A percentile compares a stretch with the other conserved stretches of the same genome.
Evolutionary conservation across 2,797 vertebrate genomes (phyloP).

Genomic region (Pteropus rufus): DNA sequence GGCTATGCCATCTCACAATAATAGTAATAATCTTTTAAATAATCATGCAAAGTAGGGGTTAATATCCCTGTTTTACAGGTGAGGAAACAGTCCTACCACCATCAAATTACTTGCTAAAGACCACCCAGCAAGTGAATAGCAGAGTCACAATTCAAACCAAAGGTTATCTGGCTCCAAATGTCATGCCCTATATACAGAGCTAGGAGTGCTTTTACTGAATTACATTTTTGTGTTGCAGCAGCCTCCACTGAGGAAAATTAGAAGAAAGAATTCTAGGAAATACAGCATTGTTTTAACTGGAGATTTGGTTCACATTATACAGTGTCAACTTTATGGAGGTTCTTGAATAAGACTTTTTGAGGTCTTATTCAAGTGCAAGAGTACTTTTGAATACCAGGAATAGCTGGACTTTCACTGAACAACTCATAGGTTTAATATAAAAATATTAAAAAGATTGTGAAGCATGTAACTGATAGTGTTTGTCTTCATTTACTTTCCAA

Average conservation of each 20-base stretch:
- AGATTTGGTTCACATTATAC: not conserved
- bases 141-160: slow-evolving; percentile 6
- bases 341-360: not conserved
- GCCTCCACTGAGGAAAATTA: not conserved
- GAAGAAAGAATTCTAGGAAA: slow-evolving; percentile 6
- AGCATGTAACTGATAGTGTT: not conserved
- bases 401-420: not conserved
- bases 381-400: not conserved
- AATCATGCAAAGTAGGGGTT: not conserved
- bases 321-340: not conserved
- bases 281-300: not conserved
- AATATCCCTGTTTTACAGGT: not conserved
- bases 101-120: not conserved
- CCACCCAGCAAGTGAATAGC: not conserved
- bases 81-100: not conserved
- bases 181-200: not conserved
- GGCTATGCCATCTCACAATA: not conserved
- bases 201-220: not conserved
- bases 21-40: not conserved
- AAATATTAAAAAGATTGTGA: not conserved
- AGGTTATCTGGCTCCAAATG: not conserved
- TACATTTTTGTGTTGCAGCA: not conserved
- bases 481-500: not conserved
- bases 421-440: not conserved
- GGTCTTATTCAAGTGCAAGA: not conserved